These are phyloP conservation scores for Epinotia bilunana DNA, from an alignment of 2,888 invertebrate species.

Conservation along the genomic window DNA sequence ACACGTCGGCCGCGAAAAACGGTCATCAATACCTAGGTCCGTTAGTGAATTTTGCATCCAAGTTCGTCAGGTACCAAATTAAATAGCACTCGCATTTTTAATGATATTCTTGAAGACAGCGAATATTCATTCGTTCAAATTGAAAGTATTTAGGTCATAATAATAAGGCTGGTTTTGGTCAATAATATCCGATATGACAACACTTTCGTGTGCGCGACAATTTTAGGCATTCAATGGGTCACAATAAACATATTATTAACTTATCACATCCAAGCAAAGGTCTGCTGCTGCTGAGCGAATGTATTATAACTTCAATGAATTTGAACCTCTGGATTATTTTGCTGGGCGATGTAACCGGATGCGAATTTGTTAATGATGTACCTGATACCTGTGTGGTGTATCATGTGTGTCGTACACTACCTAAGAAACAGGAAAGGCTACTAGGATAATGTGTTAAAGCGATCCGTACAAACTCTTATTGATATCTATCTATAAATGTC, in stretches of 20 bases:
- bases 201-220: not conserved
- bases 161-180: too few relatives aligned
- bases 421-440: not conserved
- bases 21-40: too few relatives aligned
- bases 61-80: too few relatives aligned
- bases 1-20: too few relatives aligned
- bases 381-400: not conserved
- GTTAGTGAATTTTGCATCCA: too few relatives aligned
- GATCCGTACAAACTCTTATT: not conserved
- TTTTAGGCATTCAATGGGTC: not conserved
- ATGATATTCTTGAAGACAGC: too few relatives aligned
- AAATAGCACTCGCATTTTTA: too few relatives aligned
- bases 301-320: not conserved
- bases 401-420: too few relatives aligned
- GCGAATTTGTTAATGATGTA: not conserved
- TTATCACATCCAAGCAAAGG: not conserved
- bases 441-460: not conserved
- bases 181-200: too few relatives aligned
- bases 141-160: too few relatives aligned
- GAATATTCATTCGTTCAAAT: too few relatives aligned
- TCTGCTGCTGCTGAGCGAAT: slow-evolving; percentile 27
- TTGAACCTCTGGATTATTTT: not conserved
- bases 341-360: not conserved
- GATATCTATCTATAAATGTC: not conserved
- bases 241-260: not conserved